These are phyloP conservation scores for Helogale parvula DNA, from an alignment of 2,113 vertebrate genomes.

Conservation along the genomic window DNA sequence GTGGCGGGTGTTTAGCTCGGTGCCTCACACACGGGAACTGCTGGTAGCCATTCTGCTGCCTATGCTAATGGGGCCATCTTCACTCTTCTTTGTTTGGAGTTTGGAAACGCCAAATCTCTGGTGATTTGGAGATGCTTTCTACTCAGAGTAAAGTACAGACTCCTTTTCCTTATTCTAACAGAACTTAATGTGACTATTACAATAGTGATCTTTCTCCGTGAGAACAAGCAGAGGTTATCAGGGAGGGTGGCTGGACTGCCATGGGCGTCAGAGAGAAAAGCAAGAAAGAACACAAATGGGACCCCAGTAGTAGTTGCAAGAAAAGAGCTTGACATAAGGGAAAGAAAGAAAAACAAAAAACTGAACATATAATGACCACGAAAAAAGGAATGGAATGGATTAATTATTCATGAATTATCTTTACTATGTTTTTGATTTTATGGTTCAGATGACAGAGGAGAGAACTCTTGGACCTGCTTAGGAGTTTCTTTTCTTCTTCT, in stretches of 20 bases:
- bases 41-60: not conserved
- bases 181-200: not conserved
- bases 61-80: not conserved
- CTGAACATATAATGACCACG: not conserved
- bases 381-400: not conserved
- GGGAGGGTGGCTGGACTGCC: not conserved
- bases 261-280: not conserved
- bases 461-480: not conserved
- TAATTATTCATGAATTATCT: not conserved
- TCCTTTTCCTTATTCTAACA: not conserved
- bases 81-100: not conserved
- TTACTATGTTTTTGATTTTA: not conserved
- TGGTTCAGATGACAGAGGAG: not conserved
- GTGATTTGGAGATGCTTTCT: not conserved
- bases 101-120: not conserved
- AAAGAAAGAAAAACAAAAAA: not conserved
- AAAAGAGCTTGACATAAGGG: not conserved
- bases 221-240: not conserved
- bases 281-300: not conserved
- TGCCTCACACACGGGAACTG: no score
- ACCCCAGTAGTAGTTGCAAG: not conserved
- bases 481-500: not conserved
- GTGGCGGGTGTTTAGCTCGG: not conserved
- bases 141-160: not conserved
- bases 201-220: not conserved